A percentile compares a stretch with the other conserved stretches of the same genome.
Evolutionary conservation across 2,888 invertebrate genomes (phyloP).

Genomic region (Scaptomyza tumidula): DNA sequence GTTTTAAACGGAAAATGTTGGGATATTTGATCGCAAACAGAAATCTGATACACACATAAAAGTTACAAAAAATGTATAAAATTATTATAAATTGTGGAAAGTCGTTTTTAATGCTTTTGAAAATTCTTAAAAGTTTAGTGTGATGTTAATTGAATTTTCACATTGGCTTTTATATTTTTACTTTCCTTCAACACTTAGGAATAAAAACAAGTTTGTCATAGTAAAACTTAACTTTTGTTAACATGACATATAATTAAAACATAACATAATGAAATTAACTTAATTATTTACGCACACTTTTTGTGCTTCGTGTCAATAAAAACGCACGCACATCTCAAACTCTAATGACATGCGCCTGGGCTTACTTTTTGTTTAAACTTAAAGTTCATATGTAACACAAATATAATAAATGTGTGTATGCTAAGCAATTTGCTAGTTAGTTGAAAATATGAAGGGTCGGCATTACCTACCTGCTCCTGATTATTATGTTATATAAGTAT

Average conservation of each 20-base stretch:
- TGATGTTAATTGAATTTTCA: too few relatives aligned
- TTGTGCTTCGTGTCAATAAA: too few relatives aligned
- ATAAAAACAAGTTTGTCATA: too few relatives aligned
- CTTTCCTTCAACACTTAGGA: too few relatives aligned
- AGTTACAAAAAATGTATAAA: too few relatives aligned
- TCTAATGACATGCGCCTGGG: constrained; percentile 10
- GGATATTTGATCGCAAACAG: not conserved
- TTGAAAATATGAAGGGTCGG: constrained; percentile 33
- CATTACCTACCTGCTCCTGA: constrained; percentile 38
- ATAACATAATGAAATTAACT: not conserved
- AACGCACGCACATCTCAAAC: not conserved
- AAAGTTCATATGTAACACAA: not conserved
- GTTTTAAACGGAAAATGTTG: not conserved
- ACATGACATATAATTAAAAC: not conserved
- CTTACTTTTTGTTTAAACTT: not conserved
- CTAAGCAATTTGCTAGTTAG: constrained; percentile 44
- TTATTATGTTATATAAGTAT: constrained; percentile 55
- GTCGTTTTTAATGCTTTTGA: too few relatives aligned
- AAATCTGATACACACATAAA: not conserved
- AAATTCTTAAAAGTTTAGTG: too few relatives aligned
- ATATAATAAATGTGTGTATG: constrained; percentile 18
- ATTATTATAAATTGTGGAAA: too few relatives aligned
- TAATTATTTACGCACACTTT: too few relatives aligned
- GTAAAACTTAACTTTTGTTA: not conserved
- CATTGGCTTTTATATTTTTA: too few relatives aligned